These are phyloP conservation scores for Galeopsomyia nigrocyanea DNA, from an alignment of 2,888 invertebrate species.

Conservation along the genomic window DNA sequence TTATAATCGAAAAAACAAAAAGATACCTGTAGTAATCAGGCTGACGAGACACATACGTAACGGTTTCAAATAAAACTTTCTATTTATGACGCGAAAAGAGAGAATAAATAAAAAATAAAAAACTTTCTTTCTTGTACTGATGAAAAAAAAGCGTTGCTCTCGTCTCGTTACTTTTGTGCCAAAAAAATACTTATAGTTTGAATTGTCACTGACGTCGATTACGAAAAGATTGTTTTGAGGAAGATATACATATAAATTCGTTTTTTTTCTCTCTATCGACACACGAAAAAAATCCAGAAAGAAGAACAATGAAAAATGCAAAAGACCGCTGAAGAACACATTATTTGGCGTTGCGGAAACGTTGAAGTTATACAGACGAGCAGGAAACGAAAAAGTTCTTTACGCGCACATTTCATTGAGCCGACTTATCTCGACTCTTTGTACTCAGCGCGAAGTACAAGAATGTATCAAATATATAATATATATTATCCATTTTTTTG, in stretches of 20 bases:
- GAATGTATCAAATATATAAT: constrained; percentile 62
- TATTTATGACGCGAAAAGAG: constrained; percentile 3
- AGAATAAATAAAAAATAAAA: constrained; percentile 6
- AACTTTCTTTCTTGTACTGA: constrained; percentile 4
- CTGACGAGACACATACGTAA: constrained; percentile 11
- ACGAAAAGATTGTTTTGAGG: not conserved
- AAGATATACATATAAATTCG: too few relatives aligned
- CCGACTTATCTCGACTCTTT: constrained; percentile 16
- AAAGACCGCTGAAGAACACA: constrained; percentile 41
- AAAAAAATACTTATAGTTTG: constrained; percentile 8
- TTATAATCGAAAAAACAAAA: constrained; percentile 3
- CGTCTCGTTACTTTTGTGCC: constrained; percentile 30
- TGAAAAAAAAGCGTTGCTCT: constrained; percentile 35
- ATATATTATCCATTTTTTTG: constrained; percentile 47
- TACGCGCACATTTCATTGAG: constrained; percentile 24
- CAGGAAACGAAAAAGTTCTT: constrained; percentile 37
- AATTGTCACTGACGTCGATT: constrained; percentile 18
- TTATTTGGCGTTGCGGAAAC: constrained; percentile 40
- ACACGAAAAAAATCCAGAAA: not conserved
- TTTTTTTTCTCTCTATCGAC: too few relatives aligned
- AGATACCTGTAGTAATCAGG: not conserved
- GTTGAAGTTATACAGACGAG: constrained; percentile 26
- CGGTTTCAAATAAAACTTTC: constrained; percentile 1
- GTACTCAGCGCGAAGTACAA: constrained; percentile 58
- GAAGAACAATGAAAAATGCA: constrained; percentile 43